These are phyloP conservation scores for Drosophila ezoana DNA, from an alignment of 2,888 invertebrate species.

Conservation along the genomic window DNA sequence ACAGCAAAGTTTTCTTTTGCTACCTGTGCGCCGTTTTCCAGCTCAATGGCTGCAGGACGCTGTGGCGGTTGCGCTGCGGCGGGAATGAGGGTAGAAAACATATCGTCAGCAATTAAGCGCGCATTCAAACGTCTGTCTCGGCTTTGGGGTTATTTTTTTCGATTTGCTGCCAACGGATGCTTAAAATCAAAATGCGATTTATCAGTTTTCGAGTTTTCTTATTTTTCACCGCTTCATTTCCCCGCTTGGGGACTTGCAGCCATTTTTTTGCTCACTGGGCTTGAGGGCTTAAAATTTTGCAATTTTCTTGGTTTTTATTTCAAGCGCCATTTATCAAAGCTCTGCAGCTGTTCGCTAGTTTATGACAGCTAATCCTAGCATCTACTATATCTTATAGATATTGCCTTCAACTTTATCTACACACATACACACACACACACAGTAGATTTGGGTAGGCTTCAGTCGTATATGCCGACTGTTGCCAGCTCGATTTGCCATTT, in stretches of 20 bases:
- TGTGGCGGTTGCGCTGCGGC: neutral
- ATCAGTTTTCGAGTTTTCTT: slow-evolving; percentile 62
- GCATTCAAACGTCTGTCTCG: slow-evolving; percentile 72
- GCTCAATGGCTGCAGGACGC: slow-evolving; percentile 49
- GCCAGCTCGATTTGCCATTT: slow-evolving; percentile 68
- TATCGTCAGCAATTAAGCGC: slow-evolving; percentile 78
- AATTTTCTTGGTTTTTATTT: slow-evolving; percentile 34
- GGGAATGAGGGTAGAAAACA: slow-evolving; percentile 50
- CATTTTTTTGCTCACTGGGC: neutral
- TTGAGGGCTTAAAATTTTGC: slow-evolving; percentile 46
- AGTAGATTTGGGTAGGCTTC: slow-evolving; percentile 12
- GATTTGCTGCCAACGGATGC: slow-evolving; percentile 40
- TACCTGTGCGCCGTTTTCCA: slow-evolving; percentile 64
- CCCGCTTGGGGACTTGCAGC: neutral
- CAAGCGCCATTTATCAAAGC: slow-evolving; percentile 69
- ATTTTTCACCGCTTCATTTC: slow-evolving; percentile 2
- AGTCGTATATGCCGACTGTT: slow-evolving; percentile 46
- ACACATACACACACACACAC: slow-evolving; percentile 14
- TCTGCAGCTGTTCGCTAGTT: slow-evolving; percentile 71
- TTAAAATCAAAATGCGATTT: slow-evolving; percentile 69
- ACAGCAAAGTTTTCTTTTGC: slow-evolving; percentile 64
- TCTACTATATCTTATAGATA: slow-evolving; percentile 66
- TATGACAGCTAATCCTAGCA: slow-evolving; percentile 66
- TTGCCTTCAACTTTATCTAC: slow-evolving; percentile 45
- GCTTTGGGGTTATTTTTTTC: slow-evolving; percentile 22